Conservation (phyloP, 1,140 invertebrate species). For the Aethina tumida region DNA sequence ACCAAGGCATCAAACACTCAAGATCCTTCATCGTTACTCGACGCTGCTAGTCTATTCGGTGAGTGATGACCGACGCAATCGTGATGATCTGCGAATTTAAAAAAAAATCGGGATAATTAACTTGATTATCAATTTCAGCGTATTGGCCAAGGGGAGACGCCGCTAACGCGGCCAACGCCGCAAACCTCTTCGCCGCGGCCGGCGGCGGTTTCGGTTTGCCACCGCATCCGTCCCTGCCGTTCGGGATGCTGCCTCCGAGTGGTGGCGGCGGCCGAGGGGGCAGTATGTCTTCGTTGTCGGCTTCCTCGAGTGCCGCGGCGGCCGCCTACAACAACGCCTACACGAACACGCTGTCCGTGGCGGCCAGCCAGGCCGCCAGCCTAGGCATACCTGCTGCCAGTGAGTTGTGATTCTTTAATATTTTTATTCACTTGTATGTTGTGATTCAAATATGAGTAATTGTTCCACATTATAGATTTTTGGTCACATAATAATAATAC, state of each 20-base stretch:
- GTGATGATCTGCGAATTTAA: not conserved
- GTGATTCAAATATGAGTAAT: too few species aligned
- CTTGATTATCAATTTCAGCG: conserved; percentile 40
- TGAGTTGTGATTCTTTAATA: conserved; percentile 38
- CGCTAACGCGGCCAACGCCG: conserved; percentile 34
- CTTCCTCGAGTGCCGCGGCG: conserved; percentile 35
- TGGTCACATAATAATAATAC: too few species aligned
- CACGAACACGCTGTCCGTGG: conserved; percentile 65
- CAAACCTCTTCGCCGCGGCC: conserved; percentile 42
- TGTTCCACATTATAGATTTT: too few species aligned
- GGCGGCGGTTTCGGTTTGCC: conserved; percentile 44
- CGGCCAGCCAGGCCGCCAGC: conserved; percentile 70
- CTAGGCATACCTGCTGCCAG: conserved; percentile 55
- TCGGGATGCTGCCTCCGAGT: conserved; percentile 32
- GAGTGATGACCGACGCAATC: conserved; percentile 23
- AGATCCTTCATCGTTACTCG: conserved; percentile 46
- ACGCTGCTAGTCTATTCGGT: conserved; percentile 55
- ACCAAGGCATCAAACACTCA: conserved; percentile 31
- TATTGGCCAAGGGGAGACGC: conserved; percentile 52
- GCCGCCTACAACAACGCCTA: conserved; percentile 48
- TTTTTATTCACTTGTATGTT: too few species aligned
- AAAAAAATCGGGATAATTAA: not conserved
- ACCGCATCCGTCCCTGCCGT: conserved; percentile 37
- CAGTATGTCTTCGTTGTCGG: conserved; percentile 35
- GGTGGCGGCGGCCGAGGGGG: conserved; percentile 14